Evolutionary conservation across 2,797 vertebrate species (phyloP).

Genomic region (Graptemys geographica): DNA sequence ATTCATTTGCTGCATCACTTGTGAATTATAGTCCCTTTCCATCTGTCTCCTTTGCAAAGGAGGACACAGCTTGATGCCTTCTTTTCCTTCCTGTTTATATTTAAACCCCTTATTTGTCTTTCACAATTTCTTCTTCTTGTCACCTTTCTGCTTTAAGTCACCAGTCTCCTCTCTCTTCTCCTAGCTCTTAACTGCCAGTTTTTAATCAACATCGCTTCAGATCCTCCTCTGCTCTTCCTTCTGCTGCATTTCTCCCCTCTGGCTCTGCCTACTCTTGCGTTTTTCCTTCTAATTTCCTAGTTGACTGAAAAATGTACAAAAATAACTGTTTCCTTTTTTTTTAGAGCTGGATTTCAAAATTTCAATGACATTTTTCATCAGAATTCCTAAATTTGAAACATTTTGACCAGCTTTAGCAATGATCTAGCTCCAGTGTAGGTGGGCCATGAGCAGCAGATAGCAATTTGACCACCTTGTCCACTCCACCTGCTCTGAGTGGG

Average conservation of each 20-base stretch:
- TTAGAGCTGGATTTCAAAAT: neutral
- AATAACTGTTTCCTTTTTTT: neutral
- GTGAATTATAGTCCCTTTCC: constrained; percentile 1
- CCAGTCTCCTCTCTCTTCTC: neutral
- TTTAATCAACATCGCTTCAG: neutral
- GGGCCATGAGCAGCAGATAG: neutral
- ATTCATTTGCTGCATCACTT: neutral
- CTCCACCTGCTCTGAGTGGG: neutral
- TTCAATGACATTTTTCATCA: neutral
- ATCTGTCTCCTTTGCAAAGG: neutral
- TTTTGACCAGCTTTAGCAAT: neutral
- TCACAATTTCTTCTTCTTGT: neutral
- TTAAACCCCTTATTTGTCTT: neutral
- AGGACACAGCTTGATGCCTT: neutral
- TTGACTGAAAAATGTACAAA: neutral
- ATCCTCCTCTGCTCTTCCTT: neutral
- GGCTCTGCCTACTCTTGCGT: neutral
- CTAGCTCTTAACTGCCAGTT: neutral
- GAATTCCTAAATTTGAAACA: neutral
- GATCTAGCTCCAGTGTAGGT: neutral
- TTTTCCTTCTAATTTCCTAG: neutral
- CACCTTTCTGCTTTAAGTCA: neutral
- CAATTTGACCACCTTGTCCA: neutral
- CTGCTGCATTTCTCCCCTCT: neutral
- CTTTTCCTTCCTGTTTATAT: fast-evolving